Evolutionary conservation across 2,888 invertebrate species (phyloP).

Genomic region (Omphaloscelis lunosa): DNA sequence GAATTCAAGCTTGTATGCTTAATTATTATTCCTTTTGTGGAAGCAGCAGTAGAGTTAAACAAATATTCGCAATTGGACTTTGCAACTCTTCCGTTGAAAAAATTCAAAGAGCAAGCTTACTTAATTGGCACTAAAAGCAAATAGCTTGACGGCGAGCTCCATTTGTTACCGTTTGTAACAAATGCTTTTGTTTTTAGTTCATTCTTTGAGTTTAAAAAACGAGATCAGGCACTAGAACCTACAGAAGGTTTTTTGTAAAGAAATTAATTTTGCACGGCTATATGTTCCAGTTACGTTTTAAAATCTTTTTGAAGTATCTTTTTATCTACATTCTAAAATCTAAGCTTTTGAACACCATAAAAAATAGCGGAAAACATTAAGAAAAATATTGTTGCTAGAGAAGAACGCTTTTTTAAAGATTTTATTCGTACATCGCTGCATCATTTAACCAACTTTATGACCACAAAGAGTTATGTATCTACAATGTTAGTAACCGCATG

Average conservation of each 20-base stretch:
- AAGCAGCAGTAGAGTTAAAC: conserved; percentile 45
- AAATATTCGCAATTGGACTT: conserved; percentile 39
- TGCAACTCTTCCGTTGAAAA: conserved; percentile 37
- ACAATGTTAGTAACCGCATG: conserved; percentile 54
- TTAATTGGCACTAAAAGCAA: conserved; percentile 72
- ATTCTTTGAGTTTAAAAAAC: conserved; percentile 4
- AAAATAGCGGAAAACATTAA: background rate
- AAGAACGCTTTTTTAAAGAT: conserved; percentile 1
- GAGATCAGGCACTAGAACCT: background rate
- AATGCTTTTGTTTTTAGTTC: conserved; percentile 44
- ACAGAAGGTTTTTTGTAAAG: background rate
- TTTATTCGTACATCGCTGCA: conserved; percentile 26
- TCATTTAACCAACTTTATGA: conserved; percentile 61
- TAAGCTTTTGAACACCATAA: background rate
- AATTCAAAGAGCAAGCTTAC: conserved; percentile 66
- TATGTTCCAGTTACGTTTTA: background rate
- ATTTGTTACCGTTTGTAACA: conserved; percentile 68
- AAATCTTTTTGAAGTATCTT: background rate
- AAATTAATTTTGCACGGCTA: background rate
- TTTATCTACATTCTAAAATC: conserved; percentile 1
- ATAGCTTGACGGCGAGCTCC: conserved; percentile 64
- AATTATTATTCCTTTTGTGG: conserved; percentile 12
- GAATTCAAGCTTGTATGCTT: conserved; percentile 27
- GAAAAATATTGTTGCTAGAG: background rate
- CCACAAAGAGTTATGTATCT: conserved; percentile 64